Percentiles rank a stretch among this genome's conserved stretches.
Evolutionary conservation across 2,888 invertebrate species (phyloP).

Genomic region (Thereva nobilitata): DNA sequence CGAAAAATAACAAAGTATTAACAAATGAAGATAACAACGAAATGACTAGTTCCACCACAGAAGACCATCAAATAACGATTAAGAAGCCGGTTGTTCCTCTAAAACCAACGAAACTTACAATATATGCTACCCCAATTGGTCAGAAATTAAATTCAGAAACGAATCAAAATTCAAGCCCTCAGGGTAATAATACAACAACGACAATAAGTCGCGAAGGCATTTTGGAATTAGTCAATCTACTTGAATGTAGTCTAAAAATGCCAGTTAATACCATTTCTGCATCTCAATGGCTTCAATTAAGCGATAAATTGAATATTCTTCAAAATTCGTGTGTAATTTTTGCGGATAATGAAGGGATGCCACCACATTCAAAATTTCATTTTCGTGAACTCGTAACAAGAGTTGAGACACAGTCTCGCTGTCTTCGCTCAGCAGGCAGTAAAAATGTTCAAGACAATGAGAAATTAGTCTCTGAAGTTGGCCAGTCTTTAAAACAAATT

Average conservation of each 20-base stretch:
- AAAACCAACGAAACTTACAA: conserved; percentile 68
- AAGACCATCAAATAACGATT: conserved; percentile 40
- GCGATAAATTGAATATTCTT: conserved; percentile 79
- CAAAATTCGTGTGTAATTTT: conserved; percentile 82
- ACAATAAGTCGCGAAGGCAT: conserved; percentile 64
- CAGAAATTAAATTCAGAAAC: conserved; percentile 48
- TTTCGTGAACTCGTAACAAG: conserved; percentile 75
- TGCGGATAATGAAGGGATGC: conserved; percentile 75
- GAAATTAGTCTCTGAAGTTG: conserved; percentile 70
- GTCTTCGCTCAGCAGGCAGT: conserved; percentile 70
- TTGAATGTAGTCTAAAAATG: conserved; percentile 69
- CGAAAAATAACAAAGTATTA: conserved; percentile 58
- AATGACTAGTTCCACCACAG: conserved; percentile 23
- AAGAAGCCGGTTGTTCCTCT: conserved; percentile 72
- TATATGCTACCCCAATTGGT: conserved; percentile 76
- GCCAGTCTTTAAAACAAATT: conserved; percentile 58
- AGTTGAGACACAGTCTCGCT: conserved; percentile 70
- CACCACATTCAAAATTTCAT: conserved; percentile 86
- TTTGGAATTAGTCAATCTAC: conserved; percentile 67
- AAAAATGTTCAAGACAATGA: conserved; percentile 71
- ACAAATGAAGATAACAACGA: conserved; percentile 39
- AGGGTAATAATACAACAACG: conserved; percentile 55
- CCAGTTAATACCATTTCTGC: conserved; percentile 59
- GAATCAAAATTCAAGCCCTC: conserved; percentile 54
- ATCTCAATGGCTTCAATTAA: conserved; percentile 77